phyloP scores from a whole-genome alignment of 2,113 vertebrate genomes.

The Pachypanchax playfairii region DNA sequence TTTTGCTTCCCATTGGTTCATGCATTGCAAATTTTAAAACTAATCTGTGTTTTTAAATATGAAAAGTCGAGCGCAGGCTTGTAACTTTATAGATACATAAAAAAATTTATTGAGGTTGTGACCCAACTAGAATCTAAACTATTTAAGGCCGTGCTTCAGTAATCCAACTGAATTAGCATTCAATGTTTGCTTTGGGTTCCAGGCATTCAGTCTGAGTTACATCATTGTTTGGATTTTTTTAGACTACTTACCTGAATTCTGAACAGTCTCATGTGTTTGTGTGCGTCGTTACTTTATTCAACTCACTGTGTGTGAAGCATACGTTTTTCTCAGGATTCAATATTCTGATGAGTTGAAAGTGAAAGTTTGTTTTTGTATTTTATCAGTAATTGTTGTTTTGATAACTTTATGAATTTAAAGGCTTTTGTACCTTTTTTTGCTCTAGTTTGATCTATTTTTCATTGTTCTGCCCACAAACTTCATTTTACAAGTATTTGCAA shows the following conservation, averaged over 20 bases:
- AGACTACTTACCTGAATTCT: constrained; percentile 14
- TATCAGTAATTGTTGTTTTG: neutral
- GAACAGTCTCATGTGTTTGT: neutral
- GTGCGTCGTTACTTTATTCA: constrained; percentile 14
- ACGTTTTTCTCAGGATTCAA: neutral
- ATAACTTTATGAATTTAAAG: neutral
- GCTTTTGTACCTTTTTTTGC: too few relatives aligned
- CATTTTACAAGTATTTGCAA: neutral
- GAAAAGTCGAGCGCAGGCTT: neutral
- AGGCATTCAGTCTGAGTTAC: constrained; percentile 2
- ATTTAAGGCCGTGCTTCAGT: constrained; percentile 6
- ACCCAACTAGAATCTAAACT: constrained; percentile 14
- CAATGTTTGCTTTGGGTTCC: neutral
- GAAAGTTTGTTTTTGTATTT: neutral
- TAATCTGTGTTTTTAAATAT: neutral
- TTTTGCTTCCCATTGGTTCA: neutral
- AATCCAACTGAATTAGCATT: neutral
- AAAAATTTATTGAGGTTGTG: constrained; percentile 3
- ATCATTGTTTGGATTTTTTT: constrained; percentile 12
- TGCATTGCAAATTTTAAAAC: neutral
- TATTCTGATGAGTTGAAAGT: neutral
- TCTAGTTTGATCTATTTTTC: neutral
- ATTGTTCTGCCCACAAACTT: neutral
- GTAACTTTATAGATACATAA: neutral
- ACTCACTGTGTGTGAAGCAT: neutral